Conservation (phyloP, 1,140 invertebrate species). For the Metaphire vulgaris region DNA sequence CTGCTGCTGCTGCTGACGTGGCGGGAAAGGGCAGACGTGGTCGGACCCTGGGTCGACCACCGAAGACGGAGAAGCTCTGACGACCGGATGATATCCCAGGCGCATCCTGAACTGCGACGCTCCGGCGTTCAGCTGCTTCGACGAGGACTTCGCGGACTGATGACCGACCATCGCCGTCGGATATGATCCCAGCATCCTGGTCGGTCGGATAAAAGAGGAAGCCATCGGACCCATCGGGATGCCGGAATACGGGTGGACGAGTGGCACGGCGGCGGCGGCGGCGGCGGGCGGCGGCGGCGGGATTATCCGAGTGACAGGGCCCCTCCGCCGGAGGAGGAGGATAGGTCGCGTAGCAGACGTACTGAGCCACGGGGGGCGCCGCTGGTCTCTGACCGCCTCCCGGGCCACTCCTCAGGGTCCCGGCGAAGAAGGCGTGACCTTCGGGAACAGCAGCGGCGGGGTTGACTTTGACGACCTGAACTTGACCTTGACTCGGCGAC, state of each 20-base stretch:
- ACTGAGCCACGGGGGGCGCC: neutral
- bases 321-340: too few relatives aligned
- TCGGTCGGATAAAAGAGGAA: too few relatives aligned
- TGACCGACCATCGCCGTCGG: neutral
- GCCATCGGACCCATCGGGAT: neutral
- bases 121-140: neutral
- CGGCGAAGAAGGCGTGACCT: neutral
- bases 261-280: neutral
- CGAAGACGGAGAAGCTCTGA: neutral
- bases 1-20: neutral
- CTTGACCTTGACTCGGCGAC: neutral
- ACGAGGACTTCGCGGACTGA: neutral
- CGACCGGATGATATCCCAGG: neutral
- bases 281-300: too few relatives aligned
- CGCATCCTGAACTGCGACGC: too few relatives aligned
- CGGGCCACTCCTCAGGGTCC: too few relatives aligned
- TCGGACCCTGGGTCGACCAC: too few relatives aligned
- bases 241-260: neutral
- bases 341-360: neutral
- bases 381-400: neutral
- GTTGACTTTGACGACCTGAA: neutral
- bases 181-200: neutral
- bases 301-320: too few relatives aligned
- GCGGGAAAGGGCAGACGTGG: too few relatives aligned
- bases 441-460: neutral